Base-by-base conservation (phyloP, 2,113 vertebrate genomes). In the Cepphus grylle region DNA sequence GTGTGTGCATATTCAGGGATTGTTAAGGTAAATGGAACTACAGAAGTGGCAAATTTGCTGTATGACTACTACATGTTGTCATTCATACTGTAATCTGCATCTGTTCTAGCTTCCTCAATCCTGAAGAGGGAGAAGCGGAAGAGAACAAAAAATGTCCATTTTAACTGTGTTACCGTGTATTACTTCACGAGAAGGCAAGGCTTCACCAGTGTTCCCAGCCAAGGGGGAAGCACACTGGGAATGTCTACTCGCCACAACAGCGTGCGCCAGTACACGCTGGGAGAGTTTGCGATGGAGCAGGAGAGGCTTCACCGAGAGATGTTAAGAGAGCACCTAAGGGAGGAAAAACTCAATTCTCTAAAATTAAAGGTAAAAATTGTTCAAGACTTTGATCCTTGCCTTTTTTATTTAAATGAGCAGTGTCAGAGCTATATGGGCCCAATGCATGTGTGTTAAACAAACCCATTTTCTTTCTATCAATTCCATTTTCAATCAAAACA, bases 171-270 rank as follows among this genome's bases (percentile, higher is more conserved):
- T 96, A 99, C 99, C 1, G 99, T 99, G 88, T 99, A 99, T 97
- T 99, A 99, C 98, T 99, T 99, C 97, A 98, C 99, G 14, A 98
- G 99, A 86, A 97, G 99, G 45, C 99, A 99, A 97, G 99, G 99
- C 90, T 99, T 99, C 98, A 99, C 99, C 78, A 99, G 99, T 1
- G 99, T 99, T 88, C 99, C 99, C 97, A 99, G 99, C 92, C 99
- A 99, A 94, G 99, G 99, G 4, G 99, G 99, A 86, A 99, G 99
- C 97, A 99, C 99, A 0, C 98, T 99, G 98, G 99, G 99, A 86
- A 99, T 99, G 99, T 99, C 99, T 55, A 99, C 98, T 90, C 98
- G 99, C 42, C 99, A 99, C 97, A 99, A 99, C 98, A 99, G 99
- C 0, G 98, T 99, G 88, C 98, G 99, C 77, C 99, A 99, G 47